Evolutionary conservation across 2,797 vertebrate species (phyloP).

Genomic region (Perodicticus potto): DNA sequence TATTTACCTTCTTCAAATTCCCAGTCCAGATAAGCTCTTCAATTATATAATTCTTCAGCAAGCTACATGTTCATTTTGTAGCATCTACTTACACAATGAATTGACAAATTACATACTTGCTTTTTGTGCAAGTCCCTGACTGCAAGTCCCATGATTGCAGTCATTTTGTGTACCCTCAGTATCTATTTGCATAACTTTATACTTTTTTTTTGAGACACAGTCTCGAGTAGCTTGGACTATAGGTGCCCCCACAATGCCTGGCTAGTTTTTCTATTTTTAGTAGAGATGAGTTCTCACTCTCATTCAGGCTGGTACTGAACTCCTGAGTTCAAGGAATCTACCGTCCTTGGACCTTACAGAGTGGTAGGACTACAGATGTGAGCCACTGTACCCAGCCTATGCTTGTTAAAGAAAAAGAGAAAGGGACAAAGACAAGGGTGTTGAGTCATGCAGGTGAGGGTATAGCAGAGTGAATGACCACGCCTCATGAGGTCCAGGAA

Average conservation of each 20-base stretch:
- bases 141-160: background rate
- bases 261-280: too few species aligned
- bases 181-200: background rate
- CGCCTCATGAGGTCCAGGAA: background rate
- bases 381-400: background rate
- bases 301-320: too few species aligned
- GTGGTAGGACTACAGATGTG: too few species aligned
- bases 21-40: background rate
- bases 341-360: too few species aligned
- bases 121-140: background rate
- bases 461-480: background rate
- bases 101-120: background rate
- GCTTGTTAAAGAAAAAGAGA: background rate
- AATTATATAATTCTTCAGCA: background rate
- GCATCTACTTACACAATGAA: background rate
- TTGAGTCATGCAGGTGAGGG: background rate
- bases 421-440: background rate
- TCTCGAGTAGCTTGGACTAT: too few species aligned
- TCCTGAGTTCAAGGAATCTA: too few species aligned
- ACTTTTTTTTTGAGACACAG: too few species aligned
- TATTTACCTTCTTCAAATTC: background rate
- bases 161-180: background rate
- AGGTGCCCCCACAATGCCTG: too few species aligned
- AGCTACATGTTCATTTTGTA: background rate
- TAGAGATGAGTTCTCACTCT: too few species aligned